Evolutionary conservation across 2,888 invertebrate species (phyloP), one percentile per base, ranked within the genome.

Genomic region (Acronicta leporina): DNA sequence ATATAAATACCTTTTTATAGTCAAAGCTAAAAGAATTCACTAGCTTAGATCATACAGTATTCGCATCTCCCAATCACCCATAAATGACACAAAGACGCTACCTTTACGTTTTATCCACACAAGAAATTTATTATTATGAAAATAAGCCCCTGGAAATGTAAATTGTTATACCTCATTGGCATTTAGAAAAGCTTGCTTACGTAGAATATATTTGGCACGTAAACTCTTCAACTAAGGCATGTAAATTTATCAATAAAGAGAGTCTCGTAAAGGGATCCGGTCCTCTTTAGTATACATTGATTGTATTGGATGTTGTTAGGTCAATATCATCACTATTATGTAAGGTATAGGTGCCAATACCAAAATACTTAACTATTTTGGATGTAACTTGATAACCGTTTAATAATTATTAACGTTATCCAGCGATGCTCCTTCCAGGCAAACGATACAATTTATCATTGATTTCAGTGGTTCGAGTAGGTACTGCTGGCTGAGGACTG

Each of bases 181-280:
- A 74, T 77, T 77, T 77, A 69, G 61, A 69, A 69, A 72, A 73
- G 59, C 54, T 72, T 69, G 62, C 55, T 60, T 50, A 60, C 27
- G 20, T 42, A 44, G 65, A 68, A 63, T 68, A 69, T 53, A 69
- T 70, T 69, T 66, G 42, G 41, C 42, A 56, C 47, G 44, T 70
- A 52, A 57, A 45, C 65, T 46, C 51, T 15, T 41, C 25, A 33
- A 55, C 49, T 56, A 59, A 44, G 27, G 25, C 43, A 58, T 73
- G 56, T 53, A 68, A 57, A 56, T 73, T 52, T 59, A 56, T 64
- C 63, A 64, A 61, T 67, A 46, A 52, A 55, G 33, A 43, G 33
- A 43, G 49, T 59, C 38, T 38, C 40, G 40, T 14, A 27, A 45
- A 69, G 54, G 44, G 47, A 41, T 42, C 13, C 25, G 35, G 45